Base-by-base conservation (phyloP, 2,113 vertebrate species). In the Rhea americana region DNA sequence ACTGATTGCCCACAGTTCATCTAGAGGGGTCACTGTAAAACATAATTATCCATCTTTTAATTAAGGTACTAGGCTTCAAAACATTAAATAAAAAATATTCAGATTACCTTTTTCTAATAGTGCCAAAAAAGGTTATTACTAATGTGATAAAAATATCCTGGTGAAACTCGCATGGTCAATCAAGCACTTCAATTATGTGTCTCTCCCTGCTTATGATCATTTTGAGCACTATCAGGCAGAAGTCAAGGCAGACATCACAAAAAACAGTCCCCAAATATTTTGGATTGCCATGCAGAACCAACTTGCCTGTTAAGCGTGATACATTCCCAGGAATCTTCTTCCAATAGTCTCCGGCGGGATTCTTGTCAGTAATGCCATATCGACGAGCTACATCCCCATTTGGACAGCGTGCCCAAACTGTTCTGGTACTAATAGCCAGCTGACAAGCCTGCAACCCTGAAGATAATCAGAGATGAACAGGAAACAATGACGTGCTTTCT, bases 321-420 rank as follows among this genome's bases (percentile, higher is more conserved):
- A 98, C 97, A 3, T 88, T 97, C 16, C 99, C 99, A 1, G 99
- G 99, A 51, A 98, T 98, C 91, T 99, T 99, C 96, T 99, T 99
- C 99, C 99, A 99, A 97, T 99, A 99, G 90, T 99, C 99, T 72
- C 99, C 99, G 0, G 99, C 98, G 3, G 99, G 98, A 88, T 99
- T 99, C 83, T 98, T 98, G 80, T 99, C 98, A 1, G 98, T 99
- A 93, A 99, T 35, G 11, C 99, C 99, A 0, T 99, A 99, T 1
- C 99, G 98, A 11, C 99, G 98, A 71, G 99, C 99, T 7, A 99
- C 91, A 15, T 99, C 99, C 14, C 99, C 99, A 1, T 98, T 99
- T 14, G 98, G 97, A 89, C 99, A 99, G 18, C 98, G 98, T 30
- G 99, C 99, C 99, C 99, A 99, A 63, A 98, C 99, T 0, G 99